Evolutionary conservation across 2,113 vertebrate species (phyloP).

Genomic region (Eulemur rufifrons): DNA sequence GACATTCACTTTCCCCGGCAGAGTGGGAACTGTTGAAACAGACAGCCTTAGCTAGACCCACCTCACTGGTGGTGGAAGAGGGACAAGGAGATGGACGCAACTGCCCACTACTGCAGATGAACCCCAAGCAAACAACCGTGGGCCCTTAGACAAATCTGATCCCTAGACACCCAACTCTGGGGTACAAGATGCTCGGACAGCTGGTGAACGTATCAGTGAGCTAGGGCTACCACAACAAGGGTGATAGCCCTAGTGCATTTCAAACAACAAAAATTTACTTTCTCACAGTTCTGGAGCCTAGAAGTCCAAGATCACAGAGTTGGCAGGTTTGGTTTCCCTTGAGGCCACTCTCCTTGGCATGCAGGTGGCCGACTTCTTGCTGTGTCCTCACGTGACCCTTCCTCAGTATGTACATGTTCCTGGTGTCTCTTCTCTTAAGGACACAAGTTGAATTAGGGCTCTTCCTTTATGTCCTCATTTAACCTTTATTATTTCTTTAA

Average conservation of each 20-base stretch:
- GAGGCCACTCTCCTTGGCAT: neutral
- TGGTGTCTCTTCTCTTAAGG: neutral
- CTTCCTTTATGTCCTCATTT: neutral
- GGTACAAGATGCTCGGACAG: neutral
- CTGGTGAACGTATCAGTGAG: neutral
- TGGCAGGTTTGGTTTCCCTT: neutral
- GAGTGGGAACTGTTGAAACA: neutral
- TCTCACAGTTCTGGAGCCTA: neutral
- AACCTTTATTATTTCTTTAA: neutral
- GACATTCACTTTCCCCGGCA: neutral
- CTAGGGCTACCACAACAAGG: neutral
- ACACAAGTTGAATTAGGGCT: neutral
- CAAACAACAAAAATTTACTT: neutral
- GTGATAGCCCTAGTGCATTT: too few species aligned
- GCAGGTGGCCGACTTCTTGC: neutral
- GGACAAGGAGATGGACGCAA: fast-evolving
- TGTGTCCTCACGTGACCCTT: neutral
- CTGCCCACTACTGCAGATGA: neutral
- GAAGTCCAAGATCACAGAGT: neutral
- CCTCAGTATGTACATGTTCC: fast-evolving
- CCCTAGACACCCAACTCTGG: neutral
- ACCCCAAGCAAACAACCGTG: too few species aligned
- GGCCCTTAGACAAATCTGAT: too few species aligned
- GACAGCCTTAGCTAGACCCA: neutral
- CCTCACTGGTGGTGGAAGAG: neutral